phyloP scores from a whole-genome alignment of 1,140 invertebrate genomes.

The Charaxes varanes region DNA sequence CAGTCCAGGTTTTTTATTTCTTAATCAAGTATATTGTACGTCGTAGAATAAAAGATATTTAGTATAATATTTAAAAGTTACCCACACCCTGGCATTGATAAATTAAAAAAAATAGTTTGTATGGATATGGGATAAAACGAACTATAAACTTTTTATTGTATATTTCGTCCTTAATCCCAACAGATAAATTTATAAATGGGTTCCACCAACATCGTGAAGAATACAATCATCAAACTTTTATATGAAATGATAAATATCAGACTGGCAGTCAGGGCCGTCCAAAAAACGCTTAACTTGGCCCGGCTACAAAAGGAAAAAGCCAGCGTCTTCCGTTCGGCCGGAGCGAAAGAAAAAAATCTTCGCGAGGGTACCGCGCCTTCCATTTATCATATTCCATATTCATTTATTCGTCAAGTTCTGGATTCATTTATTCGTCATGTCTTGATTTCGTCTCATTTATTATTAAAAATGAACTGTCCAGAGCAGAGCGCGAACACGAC shows the following conservation, averaged over 20 bases:
- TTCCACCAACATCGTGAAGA: constrained; percentile 11
- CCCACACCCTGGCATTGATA: too few relatives aligned
- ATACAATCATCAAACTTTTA: constrained; percentile 59
- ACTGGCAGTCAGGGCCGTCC: constrained; percentile 52
- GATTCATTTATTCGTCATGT: constrained; percentile 76
- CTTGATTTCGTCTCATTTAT: constrained; percentile 76
- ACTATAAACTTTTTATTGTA: too few relatives aligned
- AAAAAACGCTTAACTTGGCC: constrained; percentile 73
- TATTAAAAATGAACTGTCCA: constrained; percentile 76
- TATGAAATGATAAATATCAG: constrained; percentile 71
- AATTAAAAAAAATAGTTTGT: too few relatives aligned
- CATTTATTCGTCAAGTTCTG: constrained; percentile 74
- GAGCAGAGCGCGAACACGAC: constrained; percentile 60
- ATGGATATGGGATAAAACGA: too few relatives aligned
- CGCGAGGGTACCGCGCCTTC: constrained; percentile 64
- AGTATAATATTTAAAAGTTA: too few relatives aligned
- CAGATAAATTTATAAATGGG: neutral
- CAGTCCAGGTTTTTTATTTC: too few relatives aligned
- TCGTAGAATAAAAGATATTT: too few relatives aligned
- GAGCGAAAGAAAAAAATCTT: constrained; percentile 71
- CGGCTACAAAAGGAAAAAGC: constrained; percentile 72
- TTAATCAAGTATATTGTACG: too few relatives aligned
- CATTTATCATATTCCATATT: constrained; percentile 75
- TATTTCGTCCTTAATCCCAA: too few relatives aligned
- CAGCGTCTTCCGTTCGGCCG: constrained; percentile 70